Conservation (phyloP, 2,113 vertebrate species). For the Cranoglanis bouderius region DNA sequence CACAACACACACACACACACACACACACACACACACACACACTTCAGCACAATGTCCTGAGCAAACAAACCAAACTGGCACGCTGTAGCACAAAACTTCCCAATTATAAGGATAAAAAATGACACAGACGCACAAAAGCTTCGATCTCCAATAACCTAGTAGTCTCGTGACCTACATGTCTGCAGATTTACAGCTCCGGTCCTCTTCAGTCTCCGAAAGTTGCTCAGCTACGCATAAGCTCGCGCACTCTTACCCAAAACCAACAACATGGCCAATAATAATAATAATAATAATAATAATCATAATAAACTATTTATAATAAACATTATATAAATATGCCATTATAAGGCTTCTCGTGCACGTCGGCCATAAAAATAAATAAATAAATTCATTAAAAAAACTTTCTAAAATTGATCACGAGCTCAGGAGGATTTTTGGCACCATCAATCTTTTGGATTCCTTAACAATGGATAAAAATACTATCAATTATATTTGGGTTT, state of each 20-base stretch:
- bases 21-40: background rate
- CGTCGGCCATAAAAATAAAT: background rate
- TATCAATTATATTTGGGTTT: background rate
- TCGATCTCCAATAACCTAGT: conserved; percentile 46
- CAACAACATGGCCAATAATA: conserved; percentile 2
- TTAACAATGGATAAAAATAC: conserved; percentile 13
- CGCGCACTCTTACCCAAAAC: conserved; percentile 24
- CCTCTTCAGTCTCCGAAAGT: background rate
- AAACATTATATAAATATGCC: conserved; percentile 4
- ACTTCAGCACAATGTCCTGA: conserved; percentile 4
- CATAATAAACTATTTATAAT: background rate
- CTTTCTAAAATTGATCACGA: conserved; percentile 3
- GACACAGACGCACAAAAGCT: conserved; percentile 22
- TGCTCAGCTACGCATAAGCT: background rate
- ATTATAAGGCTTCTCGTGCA: background rate
- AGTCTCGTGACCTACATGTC: conserved; percentile 50
- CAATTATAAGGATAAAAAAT: conserved; percentile 53
- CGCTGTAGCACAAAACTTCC: conserved; percentile 31
- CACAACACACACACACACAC: background rate
- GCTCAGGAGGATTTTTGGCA: background rate
- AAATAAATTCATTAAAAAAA: no score
- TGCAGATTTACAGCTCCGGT: conserved; percentile 29
- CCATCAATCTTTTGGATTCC: conserved; percentile 29
- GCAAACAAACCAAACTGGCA: conserved; percentile 39
- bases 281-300: background rate